Conservation (phyloP, 2,888 invertebrate genomes). For the Alviniconcha strummeri region DNA sequence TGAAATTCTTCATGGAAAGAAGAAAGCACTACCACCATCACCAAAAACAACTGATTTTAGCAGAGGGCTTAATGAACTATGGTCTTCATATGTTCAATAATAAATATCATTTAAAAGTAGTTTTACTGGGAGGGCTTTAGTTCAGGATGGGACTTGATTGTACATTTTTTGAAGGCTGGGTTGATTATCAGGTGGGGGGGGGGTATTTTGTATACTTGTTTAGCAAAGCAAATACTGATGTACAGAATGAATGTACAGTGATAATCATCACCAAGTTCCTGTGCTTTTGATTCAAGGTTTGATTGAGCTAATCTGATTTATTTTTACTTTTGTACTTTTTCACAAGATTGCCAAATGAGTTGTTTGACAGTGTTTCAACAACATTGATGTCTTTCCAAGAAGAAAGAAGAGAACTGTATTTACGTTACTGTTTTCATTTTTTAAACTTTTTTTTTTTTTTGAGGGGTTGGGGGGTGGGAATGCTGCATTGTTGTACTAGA, state of each 20-base stretch:
- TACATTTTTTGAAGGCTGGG: too few species aligned
- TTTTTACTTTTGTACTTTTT: constrained; percentile 23
- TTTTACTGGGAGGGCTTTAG: too few species aligned
- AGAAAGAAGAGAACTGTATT: neutral
- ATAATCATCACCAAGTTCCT: neutral
- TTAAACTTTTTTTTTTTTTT: neutral
- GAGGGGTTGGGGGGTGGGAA: too few species aligned
- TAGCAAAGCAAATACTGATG: too few species aligned
- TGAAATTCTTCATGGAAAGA: constrained; percentile 6
- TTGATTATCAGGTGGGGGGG: too few species aligned
- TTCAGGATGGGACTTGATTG: too few species aligned
- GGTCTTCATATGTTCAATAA: too few species aligned
- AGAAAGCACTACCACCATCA: neutral
- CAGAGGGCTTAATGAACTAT: neutral
- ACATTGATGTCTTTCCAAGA: neutral
- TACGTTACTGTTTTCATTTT: neutral
- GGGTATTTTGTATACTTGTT: too few species aligned
- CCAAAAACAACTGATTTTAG: neutral
- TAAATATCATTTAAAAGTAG: too few species aligned
- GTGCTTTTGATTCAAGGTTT: neutral
- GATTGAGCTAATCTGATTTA: neutral
- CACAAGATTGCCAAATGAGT: neutral
- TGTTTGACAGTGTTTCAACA: neutral
- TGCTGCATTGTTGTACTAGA: neutral
- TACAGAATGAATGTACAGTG: too few species aligned